phyloP scores from a whole-genome alignment of 2,113 vertebrate genomes.

The Phylloscopus trochiloides region DNA sequence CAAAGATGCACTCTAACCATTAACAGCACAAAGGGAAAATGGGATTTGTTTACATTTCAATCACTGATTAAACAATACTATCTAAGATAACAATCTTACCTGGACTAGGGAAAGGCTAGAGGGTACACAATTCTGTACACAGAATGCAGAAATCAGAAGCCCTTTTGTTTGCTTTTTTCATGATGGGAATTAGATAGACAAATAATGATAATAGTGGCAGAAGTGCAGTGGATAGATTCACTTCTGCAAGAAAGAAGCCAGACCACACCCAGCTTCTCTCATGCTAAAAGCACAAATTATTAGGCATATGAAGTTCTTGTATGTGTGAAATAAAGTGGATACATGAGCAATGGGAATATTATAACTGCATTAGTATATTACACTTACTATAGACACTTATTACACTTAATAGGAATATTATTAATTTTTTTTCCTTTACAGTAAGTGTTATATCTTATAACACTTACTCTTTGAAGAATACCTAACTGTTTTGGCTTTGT shows the following conservation, averaged over 20 bases:
- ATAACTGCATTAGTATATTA: neutral
- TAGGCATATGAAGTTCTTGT: neutral
- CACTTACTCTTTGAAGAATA: neutral
- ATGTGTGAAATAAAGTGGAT: neutral
- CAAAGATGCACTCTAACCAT: neutral
- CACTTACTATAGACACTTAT: neutral
- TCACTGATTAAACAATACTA: neutral
- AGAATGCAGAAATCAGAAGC: neutral
- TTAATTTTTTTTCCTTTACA: neutral
- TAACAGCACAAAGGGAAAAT: neutral
- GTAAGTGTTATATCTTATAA: neutral
- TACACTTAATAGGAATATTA: neutral
- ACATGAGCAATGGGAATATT: neutral
- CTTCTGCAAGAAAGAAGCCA: neutral
- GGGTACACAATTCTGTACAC: neutral
- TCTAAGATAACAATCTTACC: neutral
- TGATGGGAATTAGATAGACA: neutral
- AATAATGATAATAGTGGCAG: neutral
- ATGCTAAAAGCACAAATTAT: neutral
- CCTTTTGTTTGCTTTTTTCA: neutral
- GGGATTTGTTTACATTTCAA: neutral
- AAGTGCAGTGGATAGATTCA: neutral
- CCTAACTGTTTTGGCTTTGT: neutral
- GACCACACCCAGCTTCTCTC: neutral
- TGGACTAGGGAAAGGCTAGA: neutral